A percentile compares a stretch with the other conserved stretches of the same genome.
Evolutionary conservation across 2,797 vertebrate species (phyloP).

Genomic region (Anisognathus igniventris): DNA sequence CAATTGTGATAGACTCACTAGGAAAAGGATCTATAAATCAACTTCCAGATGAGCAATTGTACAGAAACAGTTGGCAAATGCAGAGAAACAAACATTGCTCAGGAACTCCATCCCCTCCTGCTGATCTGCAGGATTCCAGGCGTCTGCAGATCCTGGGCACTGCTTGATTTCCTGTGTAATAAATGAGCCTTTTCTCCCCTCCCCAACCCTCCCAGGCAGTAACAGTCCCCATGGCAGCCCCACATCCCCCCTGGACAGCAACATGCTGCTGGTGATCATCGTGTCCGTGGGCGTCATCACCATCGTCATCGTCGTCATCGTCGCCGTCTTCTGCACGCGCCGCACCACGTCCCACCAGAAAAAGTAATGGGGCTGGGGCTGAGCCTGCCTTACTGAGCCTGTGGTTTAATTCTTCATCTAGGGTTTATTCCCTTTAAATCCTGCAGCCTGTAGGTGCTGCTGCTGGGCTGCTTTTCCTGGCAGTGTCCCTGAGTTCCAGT

Average conservation of each 20-base stretch:
- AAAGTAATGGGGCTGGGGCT: constrained; percentile 79
- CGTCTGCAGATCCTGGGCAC: not conserved
- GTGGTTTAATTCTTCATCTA: fast-evolving
- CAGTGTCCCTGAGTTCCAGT: not conserved
- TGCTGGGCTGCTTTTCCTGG: not conserved
- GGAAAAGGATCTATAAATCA: not conserved
- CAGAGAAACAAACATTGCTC: not conserved
- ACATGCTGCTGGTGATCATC: constrained; percentile 91
- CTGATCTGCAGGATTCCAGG: not conserved
- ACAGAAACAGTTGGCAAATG: not conserved
- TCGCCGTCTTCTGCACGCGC: constrained; percentile 92
- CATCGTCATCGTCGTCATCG: constrained; percentile 90
- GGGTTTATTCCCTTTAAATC: fast-evolving
- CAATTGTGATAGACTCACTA: not conserved
- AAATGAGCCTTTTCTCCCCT: not conserved
- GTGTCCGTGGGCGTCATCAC: constrained; percentile 91
- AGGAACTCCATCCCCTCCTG: not conserved
- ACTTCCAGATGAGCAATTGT: not conserved
- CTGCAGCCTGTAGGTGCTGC: not conserved
- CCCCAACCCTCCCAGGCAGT: constrained; percentile 73
- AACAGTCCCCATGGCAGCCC: constrained; percentile 84
- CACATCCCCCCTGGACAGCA: constrained; percentile 82
- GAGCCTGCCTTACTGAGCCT: fast-evolving
- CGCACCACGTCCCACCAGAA: constrained; percentile 95
- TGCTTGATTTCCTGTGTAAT: not conserved